Base-by-base conservation (phyloP, 2,888 invertebrate species). In the Strigamia crassipes region DNA sequence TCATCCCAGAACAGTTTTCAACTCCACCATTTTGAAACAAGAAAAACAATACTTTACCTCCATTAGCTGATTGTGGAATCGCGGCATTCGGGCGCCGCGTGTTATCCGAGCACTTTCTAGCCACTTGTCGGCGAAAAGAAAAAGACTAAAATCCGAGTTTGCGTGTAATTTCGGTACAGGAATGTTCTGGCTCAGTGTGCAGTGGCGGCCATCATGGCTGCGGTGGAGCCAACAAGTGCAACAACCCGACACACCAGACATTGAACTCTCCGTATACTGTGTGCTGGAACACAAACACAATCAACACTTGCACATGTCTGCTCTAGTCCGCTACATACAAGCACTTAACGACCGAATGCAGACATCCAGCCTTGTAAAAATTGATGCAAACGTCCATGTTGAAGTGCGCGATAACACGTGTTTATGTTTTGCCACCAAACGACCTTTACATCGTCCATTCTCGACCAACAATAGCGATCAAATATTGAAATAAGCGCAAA, bases 231-330 rank as follows among this genome's bases (percentile, higher is more conserved):
- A 66, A 66, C 66, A 66, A 66, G 66, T 66, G 66, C 66, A 66
- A 66, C 66, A 66, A 66, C 66, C 66, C 66, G 66, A 66, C 66
- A 66, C 66, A 66, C 66, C 66, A 66, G 66, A 66, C 66, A 66
- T 66, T 66, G 66, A 66, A 66, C 66, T 66, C 66, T 66, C 66
- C 66, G 27, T 66, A 66, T 66, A 66, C 27, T 66, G 66, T 23
- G 66, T 66, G 66, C 27, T 66, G 66, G 66, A 66, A 66, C 66
- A 66, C 66, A n/a, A n/a, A 66, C 66, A 66, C 66, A 66, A 66
- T 66, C 66, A 66, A 66, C 66, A 66, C 66, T 66, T 66, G 66
- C 66, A 66, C 66, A 66, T 66, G 66, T 66, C 66, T 66, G 66
- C 66, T 66, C 66, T 51, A 51, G 51, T 51, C 51, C 6, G 66